Base-by-base conservation (phyloP, 1,140 invertebrate genomes). In the Danaus melanippus region DNA sequence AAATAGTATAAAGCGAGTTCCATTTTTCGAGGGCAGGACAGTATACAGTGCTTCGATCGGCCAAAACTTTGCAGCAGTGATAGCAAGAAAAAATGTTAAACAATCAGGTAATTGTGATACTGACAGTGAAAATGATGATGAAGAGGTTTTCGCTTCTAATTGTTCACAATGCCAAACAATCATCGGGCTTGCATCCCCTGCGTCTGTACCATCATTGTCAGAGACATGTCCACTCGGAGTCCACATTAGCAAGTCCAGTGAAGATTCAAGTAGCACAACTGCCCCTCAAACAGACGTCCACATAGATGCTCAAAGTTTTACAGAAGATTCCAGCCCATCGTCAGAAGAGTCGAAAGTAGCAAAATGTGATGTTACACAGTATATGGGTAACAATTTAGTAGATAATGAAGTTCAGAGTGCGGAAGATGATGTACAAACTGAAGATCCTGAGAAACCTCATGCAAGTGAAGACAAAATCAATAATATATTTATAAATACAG, bases 401-500 rank as follows among this genome's bases (percentile, higher is more conserved):
- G 66, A 77, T 55, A 58, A 61, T 56, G 62, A 62, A 46, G 53
- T 39, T 50, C 58, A 71, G 47, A 59, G 69, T 63, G 55, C 46
- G 57, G 57, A 78, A 59, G 80, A 84, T 57, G 66, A 69, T 45
- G 79, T 82, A 53, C 71, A 76, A 53, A 70, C 72, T 69, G 59
- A 58, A 71, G 48, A 40, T 51, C 61, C 53, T 54, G 69, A 68
- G 21, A 71, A 56, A 57, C 43, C 66, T 47, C 87, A 88, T 50
- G 74, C 64, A 42, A 87, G 81, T 41, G 87, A 88, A 62, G 88
- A 90, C 42, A 90, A 90, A 71, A 89, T 89, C 43, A 92, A 92
- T 63, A 90, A 91, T 64, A 91, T 92, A 69, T 91, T 93, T 74
- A 90, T 92, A 42, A 92, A 92, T 66, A 92, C 91, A 43, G 90